Percentiles rank a stretch among this genome's conserved stretches.
These are phyloP conservation scores for Diaprepes abbreviatus DNA, from an alignment of 2,888 invertebrate genomes.

Conservation along the genomic window DNA sequence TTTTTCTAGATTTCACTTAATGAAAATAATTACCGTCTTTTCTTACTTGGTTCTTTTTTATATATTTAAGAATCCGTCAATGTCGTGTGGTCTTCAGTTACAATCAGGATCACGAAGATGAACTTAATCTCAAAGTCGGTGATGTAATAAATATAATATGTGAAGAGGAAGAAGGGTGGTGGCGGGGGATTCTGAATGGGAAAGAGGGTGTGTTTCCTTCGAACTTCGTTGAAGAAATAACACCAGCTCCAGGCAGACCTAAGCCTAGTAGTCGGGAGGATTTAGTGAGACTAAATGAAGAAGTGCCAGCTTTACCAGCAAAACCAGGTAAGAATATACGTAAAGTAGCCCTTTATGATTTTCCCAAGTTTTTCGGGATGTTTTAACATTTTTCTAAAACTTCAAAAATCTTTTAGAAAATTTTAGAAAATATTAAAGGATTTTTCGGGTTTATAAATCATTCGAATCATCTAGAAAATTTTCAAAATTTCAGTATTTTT, in stretches of 20 bases:
- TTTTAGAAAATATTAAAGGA: no score
- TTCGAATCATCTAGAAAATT: no score
- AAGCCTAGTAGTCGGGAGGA: slow-evolving; percentile 53
- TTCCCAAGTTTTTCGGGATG: no score
- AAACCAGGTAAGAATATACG: slow-evolving; percentile 75
- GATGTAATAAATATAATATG: slow-evolving; percentile 92
- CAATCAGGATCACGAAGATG: slow-evolving; percentile 93
- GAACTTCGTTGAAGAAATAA: slow-evolving; percentile 84
- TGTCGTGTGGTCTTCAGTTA: slow-evolving; percentile 93
- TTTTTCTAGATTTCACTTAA: no score
- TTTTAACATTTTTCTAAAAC: no score
- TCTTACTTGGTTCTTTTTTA: no score
- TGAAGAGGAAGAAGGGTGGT: slow-evolving; percentile 95
- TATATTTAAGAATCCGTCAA: slow-evolving; percentile 72
- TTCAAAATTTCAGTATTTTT: no score
- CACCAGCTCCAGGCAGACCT: slow-evolving; percentile 46
- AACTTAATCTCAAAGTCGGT: slow-evolving; percentile 87
- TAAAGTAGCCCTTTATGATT: no score
- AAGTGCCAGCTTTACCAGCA: slow-evolving; percentile 79
- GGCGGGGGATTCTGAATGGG: slow-evolving; percentile 87
- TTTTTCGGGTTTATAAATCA: no score
- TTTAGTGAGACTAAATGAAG: slow-evolving; percentile 40
- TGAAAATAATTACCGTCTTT: no score
- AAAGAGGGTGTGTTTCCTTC: slow-evolving; percentile 95
- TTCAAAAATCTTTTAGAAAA: no score